Base-by-base conservation (phyloP, 2,888 invertebrate species). In the Synergus umbraculus region DNA sequence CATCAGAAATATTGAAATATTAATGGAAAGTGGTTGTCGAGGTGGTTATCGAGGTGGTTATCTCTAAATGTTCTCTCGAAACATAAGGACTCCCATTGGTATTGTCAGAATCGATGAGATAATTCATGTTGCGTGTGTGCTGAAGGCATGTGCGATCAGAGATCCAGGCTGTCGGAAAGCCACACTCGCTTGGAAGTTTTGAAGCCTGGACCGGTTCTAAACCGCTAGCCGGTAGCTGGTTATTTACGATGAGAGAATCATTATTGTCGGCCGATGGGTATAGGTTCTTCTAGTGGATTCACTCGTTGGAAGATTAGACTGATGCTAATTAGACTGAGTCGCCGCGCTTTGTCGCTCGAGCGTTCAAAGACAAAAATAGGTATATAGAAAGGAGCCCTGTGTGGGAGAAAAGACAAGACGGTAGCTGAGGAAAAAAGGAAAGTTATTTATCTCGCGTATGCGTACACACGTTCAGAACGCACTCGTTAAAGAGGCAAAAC, bases 281-380 rank as follows among this genome's bases (percentile, higher is more conserved):
- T 37, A 37, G 37, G 83, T 85, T 84, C 85, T 84, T 79, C 84
- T 79, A 85, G 83, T 82, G 84, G 86, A 88, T 88, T 89, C 87
- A 87, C 87, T 83, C 82, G 85, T 82, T 83, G 81, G 84, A 83
- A 86, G 85, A 87, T 88, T 87, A 87, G 88, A 84, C 85, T 83
- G 84, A 83, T 87, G 88, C 89, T 90, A 90, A 90, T 90, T 90
- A 90, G 90, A 87, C 86, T 87, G 84, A 84, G 85, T 82, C 84
- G 86, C 85, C 84, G 83, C 85, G 87, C 86, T 86, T 87, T 87
- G 88, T 88, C 54, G 76, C 83, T 81, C 83, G 82, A 83, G 83
- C 82, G 83, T 79, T 65, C 77, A 83, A 79, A 79, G 85, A 84
- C 86, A 82, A 85, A 86, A 86, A 84, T 87, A 87, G 87, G 85